Evolutionary conservation across 2,113 vertebrate species (phyloP).

Genomic region (Gnathonemus longibarbis): DNA sequence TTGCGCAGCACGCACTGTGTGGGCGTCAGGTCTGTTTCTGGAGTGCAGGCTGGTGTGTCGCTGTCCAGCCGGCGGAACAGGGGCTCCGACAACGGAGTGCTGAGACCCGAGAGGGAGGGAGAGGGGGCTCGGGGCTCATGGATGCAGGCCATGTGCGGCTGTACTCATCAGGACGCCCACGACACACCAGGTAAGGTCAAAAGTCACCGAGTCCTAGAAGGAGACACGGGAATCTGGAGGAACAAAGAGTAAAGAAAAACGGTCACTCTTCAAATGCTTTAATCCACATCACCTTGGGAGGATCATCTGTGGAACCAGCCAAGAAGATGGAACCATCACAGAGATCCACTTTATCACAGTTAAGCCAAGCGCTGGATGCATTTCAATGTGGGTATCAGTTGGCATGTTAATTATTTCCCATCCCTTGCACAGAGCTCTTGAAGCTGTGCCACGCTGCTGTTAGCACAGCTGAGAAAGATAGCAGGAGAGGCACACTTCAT

Average conservation of each 20-base stretch:
- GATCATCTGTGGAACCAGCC: not conserved
- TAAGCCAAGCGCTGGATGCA: not conserved
- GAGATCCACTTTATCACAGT: not conserved
- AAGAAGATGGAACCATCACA: not conserved
- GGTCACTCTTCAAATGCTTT: not conserved
- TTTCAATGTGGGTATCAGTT: not conserved
- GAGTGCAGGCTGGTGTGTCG: conserved; percentile 79
- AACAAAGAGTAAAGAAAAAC: not conserved
- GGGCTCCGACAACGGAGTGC: conserved; percentile 70
- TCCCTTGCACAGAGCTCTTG: not conserved
- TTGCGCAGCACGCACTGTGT: conserved; percentile 91
- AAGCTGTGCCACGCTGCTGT: not conserved
- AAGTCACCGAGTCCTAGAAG: not conserved
- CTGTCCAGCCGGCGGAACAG: conserved; percentile 74
- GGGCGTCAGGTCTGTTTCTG: conserved; percentile 83
- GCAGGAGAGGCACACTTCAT: not conserved
- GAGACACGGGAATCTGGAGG: conserved; percentile 1
- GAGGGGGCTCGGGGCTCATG: conserved; percentile 81
- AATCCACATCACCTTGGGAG: not conserved
- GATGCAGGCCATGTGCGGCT: conserved; percentile 74
- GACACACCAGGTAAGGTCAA: not conserved
- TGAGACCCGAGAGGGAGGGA: conserved; percentile 80
- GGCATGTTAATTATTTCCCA: not conserved
- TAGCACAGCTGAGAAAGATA: not conserved
- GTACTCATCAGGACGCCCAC: conserved; percentile 35